Evolutionary conservation across 2,113 vertebrate genomes (phyloP), one percentile per base, ranked within the genome.

Genomic region (Anhinga anhinga): DNA sequence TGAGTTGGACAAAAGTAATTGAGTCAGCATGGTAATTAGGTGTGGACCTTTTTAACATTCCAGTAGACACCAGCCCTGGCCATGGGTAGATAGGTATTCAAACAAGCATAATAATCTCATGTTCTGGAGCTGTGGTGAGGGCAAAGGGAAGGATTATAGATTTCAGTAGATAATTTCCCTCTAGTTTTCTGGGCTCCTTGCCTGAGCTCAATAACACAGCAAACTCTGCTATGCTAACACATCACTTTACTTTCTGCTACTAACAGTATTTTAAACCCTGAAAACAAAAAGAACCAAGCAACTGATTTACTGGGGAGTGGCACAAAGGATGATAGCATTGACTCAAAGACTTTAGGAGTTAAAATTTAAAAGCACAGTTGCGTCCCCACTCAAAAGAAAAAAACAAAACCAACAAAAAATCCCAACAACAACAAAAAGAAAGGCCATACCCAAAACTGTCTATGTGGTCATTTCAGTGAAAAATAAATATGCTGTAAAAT

Each of bases 141-240:
- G 55, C 44, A 79, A 21, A 38, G 50, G 44, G 65, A 65, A 78
- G 66, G 69, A 77, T 79, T 93, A n/a, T n/a, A 88, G 85, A 80
- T 94, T 93, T 63, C 94, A 74, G 25, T 56, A 26, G 52, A 65
- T 66, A 53, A 18, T 81, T 88, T 74, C 88, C 66, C 66, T 74
- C 42, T 42, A 44, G 79, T 79, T 91, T 95, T 96, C 95, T 94
- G 95, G 95, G 92, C 97, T 97, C 29, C 67, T 78, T 97, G 92
- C 96, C 93, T 82, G 94, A 93, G 90, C 42, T 61, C 25, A 67
- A 76, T 95, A 96, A 74, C 32, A 30, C 74, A 90, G 96, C 89
- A 93, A 44, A 83, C 34, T 91, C 84, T 65, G 85, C 72, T 62
- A 23, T 89, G 90, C 91, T 76, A 90, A 86, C 77, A 88, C 79